Evolutionary conservation across 2,113 vertebrate genomes (phyloP), one percentile per base, ranked within the genome.

Genomic region (Fregata magnificens): DNA sequence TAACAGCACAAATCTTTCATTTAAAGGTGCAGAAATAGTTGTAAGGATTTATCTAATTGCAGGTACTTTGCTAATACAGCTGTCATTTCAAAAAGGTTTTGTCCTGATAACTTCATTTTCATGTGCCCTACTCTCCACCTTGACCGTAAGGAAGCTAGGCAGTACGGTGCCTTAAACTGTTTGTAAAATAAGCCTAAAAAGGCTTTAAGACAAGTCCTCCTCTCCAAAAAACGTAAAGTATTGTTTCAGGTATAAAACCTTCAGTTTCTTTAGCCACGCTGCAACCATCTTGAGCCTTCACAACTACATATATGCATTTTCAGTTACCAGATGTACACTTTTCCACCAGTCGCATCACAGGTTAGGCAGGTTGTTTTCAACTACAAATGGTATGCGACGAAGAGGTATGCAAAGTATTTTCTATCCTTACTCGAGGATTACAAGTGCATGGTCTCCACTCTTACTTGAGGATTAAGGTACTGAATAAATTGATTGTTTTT

Each of bases 401-500:
- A 79, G 53, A 92, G 29, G 58, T 71, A 94, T 77, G 70, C 66
- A 19, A 91, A 93, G 63, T 38, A 92, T 92, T 95, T 82, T 70
- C 77, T 76, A 22, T 71, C 56, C 73, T 90, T 17, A 18, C 31
- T 82, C 0, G 0, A 94, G 77, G 69, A 92, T 90, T 92, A 95
- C 45, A 80, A 93, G 61, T 59, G 34, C 62, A 28, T 10, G 62
- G 86, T 91, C 84, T 82, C 73, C 36, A 10, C 52, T 82, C 34
- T 38, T 59, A 50, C 38, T 44, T 44, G 44, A 28, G 78, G 74
- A 96, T 82, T 91, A 96, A 79, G 58, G 70, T 92, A 89, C 73
- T 95, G 83, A 95, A 92, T 91, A 87, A 93, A 82, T 21, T 16
- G 42, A 94, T 90, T 95, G 92, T 93, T 93, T 31, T 74, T 45